Conservation (phyloP, 2,797 vertebrate genomes). For the Novumbra hubbsi region DNA sequence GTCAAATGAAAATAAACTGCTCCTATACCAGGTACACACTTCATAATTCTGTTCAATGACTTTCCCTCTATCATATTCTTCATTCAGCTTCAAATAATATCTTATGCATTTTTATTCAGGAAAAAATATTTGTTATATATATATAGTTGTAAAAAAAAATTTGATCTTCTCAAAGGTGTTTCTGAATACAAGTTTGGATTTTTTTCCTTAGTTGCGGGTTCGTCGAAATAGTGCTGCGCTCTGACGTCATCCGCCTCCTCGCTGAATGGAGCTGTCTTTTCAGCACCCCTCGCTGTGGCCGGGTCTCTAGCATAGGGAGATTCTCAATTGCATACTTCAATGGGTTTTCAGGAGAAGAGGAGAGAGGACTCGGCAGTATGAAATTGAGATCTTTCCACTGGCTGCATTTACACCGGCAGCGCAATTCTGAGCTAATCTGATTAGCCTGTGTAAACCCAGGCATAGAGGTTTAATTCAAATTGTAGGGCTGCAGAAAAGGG, state of each 20-base stretch:
- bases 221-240: background rate
- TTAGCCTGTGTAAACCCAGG: no score
- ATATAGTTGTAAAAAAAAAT: no score
- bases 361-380: no score
- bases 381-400: no score
- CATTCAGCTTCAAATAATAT: background rate
- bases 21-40: background rate
- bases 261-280: conserved; percentile 69
- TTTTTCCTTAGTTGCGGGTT: background rate
- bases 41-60: background rate
- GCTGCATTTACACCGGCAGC: no score
- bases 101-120: background rate
- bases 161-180: background rate
- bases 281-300: conserved; percentile 59
- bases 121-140: no score
- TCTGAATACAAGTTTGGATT: background rate
- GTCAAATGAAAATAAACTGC: no score
- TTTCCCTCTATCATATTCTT: background rate
- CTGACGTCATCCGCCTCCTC: conserved; percentile 18
- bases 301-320: background rate
- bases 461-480: background rate
- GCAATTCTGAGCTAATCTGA: no score
- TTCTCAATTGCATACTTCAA: background rate
- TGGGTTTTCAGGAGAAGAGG: no score
- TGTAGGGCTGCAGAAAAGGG: background rate